phyloP scores from a whole-genome alignment of 2,888 invertebrate genomes.

The Tridacna crocea region DNA sequence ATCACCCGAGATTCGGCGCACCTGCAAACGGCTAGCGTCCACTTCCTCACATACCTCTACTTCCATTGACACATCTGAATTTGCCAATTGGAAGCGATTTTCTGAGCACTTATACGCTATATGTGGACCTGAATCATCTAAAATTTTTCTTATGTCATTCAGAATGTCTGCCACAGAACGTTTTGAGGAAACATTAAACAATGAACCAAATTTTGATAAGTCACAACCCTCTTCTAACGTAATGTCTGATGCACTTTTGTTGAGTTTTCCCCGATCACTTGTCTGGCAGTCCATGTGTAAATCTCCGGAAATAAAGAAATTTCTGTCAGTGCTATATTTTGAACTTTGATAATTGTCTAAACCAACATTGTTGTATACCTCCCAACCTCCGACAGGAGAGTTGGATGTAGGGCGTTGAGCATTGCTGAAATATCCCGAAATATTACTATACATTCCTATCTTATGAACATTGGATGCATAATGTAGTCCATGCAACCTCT shows the following conservation, averaged over 20 bases:
- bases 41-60: slow-evolving; percentile 76
- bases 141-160: slow-evolving; percentile 73
- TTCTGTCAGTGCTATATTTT: slow-evolving; percentile 38
- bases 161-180: slow-evolving; percentile 76
- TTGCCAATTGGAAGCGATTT: slow-evolving; percentile 72
- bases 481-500: slow-evolving; percentile 51
- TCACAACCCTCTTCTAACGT: slow-evolving; percentile 36
- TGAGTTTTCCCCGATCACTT: slow-evolving; percentile 25
- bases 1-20: slow-evolving; percentile 79
- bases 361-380: slow-evolving; percentile 37
- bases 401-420: slow-evolving; percentile 35
- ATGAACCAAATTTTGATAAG: slow-evolving; percentile 54
- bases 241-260: slow-evolving; percentile 29
- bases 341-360: slow-evolving; percentile 37
- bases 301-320: slow-evolving; percentile 39
- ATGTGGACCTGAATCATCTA: slow-evolving; percentile 73
- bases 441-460: slow-evolving; percentile 36
- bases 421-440: slow-evolving; percentile 35
- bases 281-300: slow-evolving; percentile 44
- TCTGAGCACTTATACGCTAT: slow-evolving; percentile 77
- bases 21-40: slow-evolving; percentile 75
- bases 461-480: slow-evolving; percentile 35
- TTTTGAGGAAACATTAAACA: slow-evolving; percentile 65
- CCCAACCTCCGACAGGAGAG: slow-evolving; percentile 42
- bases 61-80: slow-evolving; percentile 77